A percentile compares a stretch with the other conserved stretches of the same genome.
phyloP scores from a whole-genome alignment of 1,140 invertebrate species.

The Phthorimaea operculella region DNA sequence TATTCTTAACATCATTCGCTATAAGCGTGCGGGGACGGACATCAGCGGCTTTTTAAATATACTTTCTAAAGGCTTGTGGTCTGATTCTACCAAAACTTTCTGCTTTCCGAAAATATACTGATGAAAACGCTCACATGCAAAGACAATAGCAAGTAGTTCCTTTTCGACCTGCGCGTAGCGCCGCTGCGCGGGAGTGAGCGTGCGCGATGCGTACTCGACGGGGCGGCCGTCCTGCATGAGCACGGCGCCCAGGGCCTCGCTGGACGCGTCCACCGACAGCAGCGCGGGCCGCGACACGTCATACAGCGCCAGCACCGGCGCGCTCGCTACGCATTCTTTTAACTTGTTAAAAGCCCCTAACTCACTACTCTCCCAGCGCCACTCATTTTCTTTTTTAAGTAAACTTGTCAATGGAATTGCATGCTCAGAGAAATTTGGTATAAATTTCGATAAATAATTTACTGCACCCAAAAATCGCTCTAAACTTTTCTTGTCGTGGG shows the following conservation, averaged over 20 bases:
- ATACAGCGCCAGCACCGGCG: too few species aligned
- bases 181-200: slow-evolving; percentile 32
- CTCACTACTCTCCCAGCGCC: slow-evolving; percentile 23
- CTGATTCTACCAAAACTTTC: slow-evolving; percentile 41
- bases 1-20: slow-evolving; percentile 16
- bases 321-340: not conserved
- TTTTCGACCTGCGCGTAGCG: slow-evolving; percentile 42
- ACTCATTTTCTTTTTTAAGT: slow-evolving; percentile 24
- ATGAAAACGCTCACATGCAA: slow-evolving; percentile 29
- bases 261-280: slow-evolving; percentile 15
- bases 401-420: slow-evolving; percentile 24
- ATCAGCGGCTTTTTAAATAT: slow-evolving; percentile 51
- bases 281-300: too few species aligned
- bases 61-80: slow-evolving; percentile 53
- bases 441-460: slow-evolving; percentile 31
- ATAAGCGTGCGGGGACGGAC: slow-evolving; percentile 35
- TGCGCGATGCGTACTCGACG: slow-evolving; percentile 30
- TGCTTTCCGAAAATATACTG: slow-evolving; percentile 15
- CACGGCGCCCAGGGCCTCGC: slow-evolving; percentile 23
- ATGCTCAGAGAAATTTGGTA: slow-evolving; percentile 24
- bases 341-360: not conserved
- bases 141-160: slow-evolving; percentile 33
- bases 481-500: slow-evolving; percentile 1
- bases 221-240: slow-evolving; percentile 27
- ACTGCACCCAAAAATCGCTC: slow-evolving; percentile 28